Base-by-base conservation (phyloP, 2,797 vertebrate genomes). In the Sphenopsis melanotis region DNA sequence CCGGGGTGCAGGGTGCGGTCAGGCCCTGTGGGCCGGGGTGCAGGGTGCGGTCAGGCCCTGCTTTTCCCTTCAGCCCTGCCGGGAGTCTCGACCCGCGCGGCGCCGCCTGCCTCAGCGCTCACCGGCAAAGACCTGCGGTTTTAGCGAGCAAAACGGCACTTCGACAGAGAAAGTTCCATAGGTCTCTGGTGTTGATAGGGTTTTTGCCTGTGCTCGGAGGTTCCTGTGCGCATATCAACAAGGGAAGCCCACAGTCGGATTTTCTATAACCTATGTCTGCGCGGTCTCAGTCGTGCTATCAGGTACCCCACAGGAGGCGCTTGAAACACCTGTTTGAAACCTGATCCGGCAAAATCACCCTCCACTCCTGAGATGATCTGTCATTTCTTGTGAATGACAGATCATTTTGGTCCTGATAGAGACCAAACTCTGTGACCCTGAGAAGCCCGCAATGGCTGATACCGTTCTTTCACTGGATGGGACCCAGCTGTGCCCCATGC, bases 121-220 rank as follows among this genome's bases (percentile, higher is more conserved):
- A 2, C 0, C 8, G 9, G 11, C 29, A 3, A 0, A 27, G 3
- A n/a, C 0, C 32, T 15, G 9, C 4, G 59, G 36, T 0, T 12
- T 39, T 4, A 9, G 42, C 1, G 42, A 16, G 4, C 23, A 13
- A 21, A 22, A 2, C 14, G 3, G n/a, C 42, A 0, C 46, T 46
- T 6, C 4, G 27, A 2, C 15, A 7, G 12, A 20, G 20, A 27
- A 57, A 44, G 79, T 41, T 52, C 21, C 18, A 0, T 17, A 0
- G 12, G 32, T 47, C 29, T 13, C 12, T 19, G 32, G 1, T 5
- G 13, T 6, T 15, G 10, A 1, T 4, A 2, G 6, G 10, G 11
- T 0, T 42, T 24, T 27, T 29, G 27, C 24, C 4, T 5, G 46
- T 23, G 2, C 44, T 29, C 15, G 37, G n/a, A 15, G 10, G 4